Percentiles rank a stretch among this genome's conserved stretches.
phyloP scores from a whole-genome alignment of 1,140 invertebrate genomes.

The Acromyrmex heyeri region DNA sequence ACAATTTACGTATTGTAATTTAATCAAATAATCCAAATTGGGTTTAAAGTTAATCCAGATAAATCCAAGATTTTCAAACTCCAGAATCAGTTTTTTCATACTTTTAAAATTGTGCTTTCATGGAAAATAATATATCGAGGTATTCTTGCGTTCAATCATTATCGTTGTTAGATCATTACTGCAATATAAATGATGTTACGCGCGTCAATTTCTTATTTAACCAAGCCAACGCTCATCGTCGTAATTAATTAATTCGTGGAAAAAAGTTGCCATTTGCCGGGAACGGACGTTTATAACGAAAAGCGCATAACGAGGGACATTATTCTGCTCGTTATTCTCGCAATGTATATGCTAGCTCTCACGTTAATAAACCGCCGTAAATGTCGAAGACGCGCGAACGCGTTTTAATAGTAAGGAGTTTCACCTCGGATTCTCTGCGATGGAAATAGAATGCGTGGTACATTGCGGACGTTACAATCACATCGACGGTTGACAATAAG shows the following conservation, averaged over 20 bases:
- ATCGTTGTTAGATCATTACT: neutral
- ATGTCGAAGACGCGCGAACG: slow-evolving; percentile 30
- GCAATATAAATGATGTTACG: neutral
- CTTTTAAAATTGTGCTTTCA: neutral
- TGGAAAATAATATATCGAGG: neutral
- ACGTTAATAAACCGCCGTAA: slow-evolving; percentile 51
- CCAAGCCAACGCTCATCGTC: neutral
- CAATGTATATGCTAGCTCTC: slow-evolving; percentile 16
- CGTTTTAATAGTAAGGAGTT: slow-evolving; percentile 29
- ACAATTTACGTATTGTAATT: neutral
- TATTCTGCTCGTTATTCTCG: slow-evolving; percentile 30
- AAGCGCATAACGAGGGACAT: slow-evolving; percentile 12
- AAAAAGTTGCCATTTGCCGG: slow-evolving; percentile 30
- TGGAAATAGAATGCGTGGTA: slow-evolving; percentile 51
- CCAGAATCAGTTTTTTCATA: neutral
- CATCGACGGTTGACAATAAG: neutral
- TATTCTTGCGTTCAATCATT: neutral
- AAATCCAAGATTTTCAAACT: neutral
- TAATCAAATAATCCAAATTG: neutral
- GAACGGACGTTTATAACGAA: slow-evolving; percentile 3
- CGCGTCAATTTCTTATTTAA: slow-evolving; percentile 34
- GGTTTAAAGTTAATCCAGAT: neutral
- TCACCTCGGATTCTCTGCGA: slow-evolving; percentile 48
- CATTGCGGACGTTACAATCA: neutral
- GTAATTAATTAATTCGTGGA: slow-evolving; percentile 50